Percentiles rank a stretch among this genome's conserved stretches.
These are phyloP conservation scores for Leptestheria dahalacensis DNA, from an alignment of 1,140 invertebrate species.

Conservation along the genomic window DNA sequence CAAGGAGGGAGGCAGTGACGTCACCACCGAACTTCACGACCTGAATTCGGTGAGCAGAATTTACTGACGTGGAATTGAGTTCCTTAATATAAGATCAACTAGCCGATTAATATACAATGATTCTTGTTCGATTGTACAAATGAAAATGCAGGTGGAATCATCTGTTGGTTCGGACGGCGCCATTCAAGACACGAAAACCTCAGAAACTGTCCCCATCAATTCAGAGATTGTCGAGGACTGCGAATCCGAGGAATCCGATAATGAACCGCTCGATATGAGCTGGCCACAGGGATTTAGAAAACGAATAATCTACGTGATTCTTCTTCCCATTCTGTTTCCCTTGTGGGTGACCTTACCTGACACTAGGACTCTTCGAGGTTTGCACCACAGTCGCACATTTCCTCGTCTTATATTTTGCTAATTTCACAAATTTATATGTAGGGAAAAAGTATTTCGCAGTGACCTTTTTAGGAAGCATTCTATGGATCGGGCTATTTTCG, in stretches of 20 bases:
- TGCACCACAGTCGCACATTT: slow-evolving; percentile 4
- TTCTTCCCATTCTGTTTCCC: slow-evolving; percentile 87
- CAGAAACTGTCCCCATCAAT: background rate
- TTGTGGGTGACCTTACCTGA: slow-evolving; percentile 92
- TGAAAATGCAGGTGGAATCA: background rate
- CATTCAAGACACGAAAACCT: background rate
- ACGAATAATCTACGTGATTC: slow-evolving; percentile 74
- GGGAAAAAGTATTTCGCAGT: slow-evolving; percentile 81
- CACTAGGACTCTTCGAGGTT: slow-evolving; percentile 71
- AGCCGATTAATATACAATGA: too few relatives aligned
- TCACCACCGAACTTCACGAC: too few relatives aligned
- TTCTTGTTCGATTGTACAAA: background rate
- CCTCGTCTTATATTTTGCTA: too few relatives aligned
- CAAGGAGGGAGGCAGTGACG: background rate
- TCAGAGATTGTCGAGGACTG: background rate
- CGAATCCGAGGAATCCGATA: slow-evolving; percentile 43
- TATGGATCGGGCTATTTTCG: slow-evolving; percentile 86
- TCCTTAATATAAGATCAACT: background rate
- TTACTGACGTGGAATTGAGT: background rate
- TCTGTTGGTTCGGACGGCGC: background rate
- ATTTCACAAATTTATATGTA: slow-evolving; percentile 32
- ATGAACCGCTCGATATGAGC: slow-evolving; percentile 60
- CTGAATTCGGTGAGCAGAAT: too few relatives aligned
- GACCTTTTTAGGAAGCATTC: slow-evolving; percentile 83
- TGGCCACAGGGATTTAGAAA: slow-evolving; percentile 70